phyloP scores from a whole-genome alignment of 2,888 invertebrate genomes.

The Poecilus cupreus region DNA sequence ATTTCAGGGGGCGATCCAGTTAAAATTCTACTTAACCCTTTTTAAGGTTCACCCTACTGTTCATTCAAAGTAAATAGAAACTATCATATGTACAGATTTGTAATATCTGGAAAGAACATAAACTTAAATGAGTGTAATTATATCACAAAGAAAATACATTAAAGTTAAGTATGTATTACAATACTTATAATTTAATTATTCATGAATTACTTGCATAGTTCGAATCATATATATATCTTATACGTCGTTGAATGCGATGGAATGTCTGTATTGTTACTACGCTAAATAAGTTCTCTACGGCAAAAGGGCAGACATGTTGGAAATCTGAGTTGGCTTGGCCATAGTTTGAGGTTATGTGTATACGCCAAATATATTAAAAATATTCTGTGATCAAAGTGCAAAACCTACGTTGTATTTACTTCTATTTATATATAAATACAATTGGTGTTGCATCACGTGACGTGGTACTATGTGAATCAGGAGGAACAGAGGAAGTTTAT shows the following conservation, averaged over 20 bases:
- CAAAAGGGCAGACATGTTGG: constrained; percentile 8
- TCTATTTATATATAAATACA: constrained; percentile 42
- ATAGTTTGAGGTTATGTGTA: not conserved
- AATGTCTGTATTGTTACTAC: constrained; percentile 12
- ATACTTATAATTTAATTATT: not conserved
- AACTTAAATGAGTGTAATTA: constrained; percentile 30
- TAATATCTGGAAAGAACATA: constrained; percentile 34
- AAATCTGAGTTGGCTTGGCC: constrained; percentile 24
- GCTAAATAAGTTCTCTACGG: not conserved
- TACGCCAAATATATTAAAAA: constrained; percentile 43
- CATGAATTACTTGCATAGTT: not conserved
- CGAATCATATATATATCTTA: constrained; percentile 27
- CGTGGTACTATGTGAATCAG: not conserved
- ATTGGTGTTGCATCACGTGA: constrained; percentile 50
- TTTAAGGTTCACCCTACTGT: too few relatives aligned
- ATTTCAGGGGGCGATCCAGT: too few relatives aligned
- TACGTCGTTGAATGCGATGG: constrained; percentile 42
- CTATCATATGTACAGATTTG: constrained; percentile 9
- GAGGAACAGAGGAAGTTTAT: constrained; percentile 26
- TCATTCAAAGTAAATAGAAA: constrained; percentile 5
- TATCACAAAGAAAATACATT: constrained; percentile 36
- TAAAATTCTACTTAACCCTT: too few relatives aligned
- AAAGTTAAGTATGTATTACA: constrained; percentile 5
- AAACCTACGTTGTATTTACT: constrained; percentile 40
- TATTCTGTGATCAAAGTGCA: constrained; percentile 52